A percentile compares a stretch with the other conserved stretches of the same genome.
Evolutionary conservation across 2,888 invertebrate genomes (phyloP).

Genomic region (Drosophila ustulata): DNA sequence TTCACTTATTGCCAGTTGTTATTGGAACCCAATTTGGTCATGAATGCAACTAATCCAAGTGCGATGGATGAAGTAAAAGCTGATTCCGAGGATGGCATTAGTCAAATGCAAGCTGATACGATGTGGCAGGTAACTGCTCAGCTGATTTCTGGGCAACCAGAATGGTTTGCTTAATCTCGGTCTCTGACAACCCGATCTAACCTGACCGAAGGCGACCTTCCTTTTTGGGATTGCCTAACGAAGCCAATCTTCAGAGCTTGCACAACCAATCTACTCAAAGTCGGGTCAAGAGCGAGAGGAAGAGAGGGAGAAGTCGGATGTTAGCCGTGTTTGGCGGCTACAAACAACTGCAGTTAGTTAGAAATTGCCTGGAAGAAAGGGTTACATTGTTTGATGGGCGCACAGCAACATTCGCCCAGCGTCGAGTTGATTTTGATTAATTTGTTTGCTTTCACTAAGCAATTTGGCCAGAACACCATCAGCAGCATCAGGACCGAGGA

Average conservation of each 20-base stretch:
- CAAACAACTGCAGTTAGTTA: constrained; percentile 21
- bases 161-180: background rate
- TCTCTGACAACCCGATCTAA: constrained; percentile 21
- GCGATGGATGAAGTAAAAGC: background rate
- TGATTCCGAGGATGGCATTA: background rate
- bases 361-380: constrained; percentile 1
- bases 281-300: constrained; percentile 13
- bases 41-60: background rate
- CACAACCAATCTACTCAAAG: constrained; percentile 18
- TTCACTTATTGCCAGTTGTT: background rate
- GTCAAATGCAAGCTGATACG: background rate
- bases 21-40: background rate
- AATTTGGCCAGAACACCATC: constrained; percentile 53
- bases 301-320: constrained; percentile 6
- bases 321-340: constrained; percentile 12
- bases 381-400: constrained; percentile 47
- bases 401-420: constrained; percentile 46
- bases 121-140: background rate
- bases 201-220: constrained; percentile 31
- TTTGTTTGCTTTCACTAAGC: constrained; percentile 75
- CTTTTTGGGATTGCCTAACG: constrained; percentile 43
- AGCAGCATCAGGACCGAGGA: background rate
- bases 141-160: constrained; percentile 11
- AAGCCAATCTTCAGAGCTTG: constrained; percentile 53
- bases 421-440: constrained; percentile 74